Conservation (phyloP, 2,797 vertebrate genomes). For the Anabas testudineus region DNA sequence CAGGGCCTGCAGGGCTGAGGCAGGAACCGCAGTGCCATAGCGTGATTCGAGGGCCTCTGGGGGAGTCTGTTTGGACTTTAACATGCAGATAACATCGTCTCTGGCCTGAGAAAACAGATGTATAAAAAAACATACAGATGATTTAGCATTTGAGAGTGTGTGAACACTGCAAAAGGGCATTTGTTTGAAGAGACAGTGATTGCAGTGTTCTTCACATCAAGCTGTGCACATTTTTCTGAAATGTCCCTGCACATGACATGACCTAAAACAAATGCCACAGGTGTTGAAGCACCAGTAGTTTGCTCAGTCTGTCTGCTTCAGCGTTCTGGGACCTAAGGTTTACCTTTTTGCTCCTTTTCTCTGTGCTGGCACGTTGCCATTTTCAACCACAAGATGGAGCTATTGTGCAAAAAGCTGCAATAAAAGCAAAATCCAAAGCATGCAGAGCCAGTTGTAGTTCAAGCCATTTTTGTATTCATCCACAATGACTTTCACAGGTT, state of each 20-base stretch:
- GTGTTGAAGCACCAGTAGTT: too few species aligned
- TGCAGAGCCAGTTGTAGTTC: neutral
- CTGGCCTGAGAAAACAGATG: slow-evolving; percentile 86
- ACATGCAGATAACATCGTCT: slow-evolving; percentile 94
- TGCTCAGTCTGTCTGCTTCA: too few species aligned
- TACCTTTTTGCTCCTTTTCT: neutral
- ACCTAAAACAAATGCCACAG: too few species aligned
- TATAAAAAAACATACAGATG: neutral
- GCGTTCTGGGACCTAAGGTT: neutral
- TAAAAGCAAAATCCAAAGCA: neutral
- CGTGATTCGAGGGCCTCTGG: slow-evolving; percentile 89
- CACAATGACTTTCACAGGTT: neutral
- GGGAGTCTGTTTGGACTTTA: slow-evolving; percentile 89
- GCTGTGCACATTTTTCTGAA: too few species aligned
- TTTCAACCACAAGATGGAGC: slow-evolving; percentile 73
- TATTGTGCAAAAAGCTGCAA: slow-evolving; percentile 51
- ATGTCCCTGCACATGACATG: too few species aligned
- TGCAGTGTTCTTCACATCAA: too few species aligned
- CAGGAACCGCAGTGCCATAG: slow-evolving; percentile 88
- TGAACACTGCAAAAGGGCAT: too few species aligned
- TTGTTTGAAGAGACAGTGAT: too few species aligned
- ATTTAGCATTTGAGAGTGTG: neutral
- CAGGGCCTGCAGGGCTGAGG: slow-evolving; percentile 90
- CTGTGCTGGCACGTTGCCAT: slow-evolving; percentile 15
- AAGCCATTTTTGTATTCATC: slow-evolving; percentile 3